Evolutionary conservation across 2,888 invertebrate genomes (phyloP).

Genomic region (Gnatocerus cornutus): DNA sequence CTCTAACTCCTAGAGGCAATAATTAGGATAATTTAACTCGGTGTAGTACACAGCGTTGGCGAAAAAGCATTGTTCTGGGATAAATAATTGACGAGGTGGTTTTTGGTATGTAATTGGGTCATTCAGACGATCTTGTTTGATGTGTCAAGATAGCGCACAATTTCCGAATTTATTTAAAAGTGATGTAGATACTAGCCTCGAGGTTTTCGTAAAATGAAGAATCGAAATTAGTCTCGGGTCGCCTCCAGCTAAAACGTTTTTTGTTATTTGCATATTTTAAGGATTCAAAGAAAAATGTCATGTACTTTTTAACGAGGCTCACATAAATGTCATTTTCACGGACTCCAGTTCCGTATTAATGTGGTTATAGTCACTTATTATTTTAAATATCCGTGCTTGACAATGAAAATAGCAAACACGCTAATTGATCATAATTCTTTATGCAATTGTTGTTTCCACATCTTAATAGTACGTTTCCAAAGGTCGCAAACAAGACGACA

Average conservation of each 20-base stretch:
- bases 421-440: not conserved
- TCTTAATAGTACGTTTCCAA: not conserved
- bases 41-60: not conserved
- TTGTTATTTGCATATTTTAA: conserved; percentile 62
- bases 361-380: not conserved
- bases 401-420: conserved; percentile 2
- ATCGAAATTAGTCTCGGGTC: conserved; percentile 60
- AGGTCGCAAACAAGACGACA: not conserved
- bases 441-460: conserved; percentile 5
- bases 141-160: conserved; percentile 42
- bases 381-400: conserved; percentile 9
- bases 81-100: not conserved
- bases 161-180: conserved; percentile 62
- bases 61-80: conserved; percentile 16
- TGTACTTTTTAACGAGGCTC: conserved; percentile 37
- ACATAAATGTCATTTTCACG: conserved; percentile 19
- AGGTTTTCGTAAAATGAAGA: conserved; percentile 59
- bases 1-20: conserved; percentile 1
- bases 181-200: conserved; percentile 55
- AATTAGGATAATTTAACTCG: conserved; percentile 11
- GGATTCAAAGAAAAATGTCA: conserved; percentile 60
- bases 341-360: not conserved
- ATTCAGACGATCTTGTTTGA: conserved; percentile 28
- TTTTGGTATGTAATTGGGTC: conserved; percentile 18
- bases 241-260: conserved; percentile 56